Base-by-base conservation (phyloP, 2,888 invertebrate genomes). In the Byasa hedistus region DNA sequence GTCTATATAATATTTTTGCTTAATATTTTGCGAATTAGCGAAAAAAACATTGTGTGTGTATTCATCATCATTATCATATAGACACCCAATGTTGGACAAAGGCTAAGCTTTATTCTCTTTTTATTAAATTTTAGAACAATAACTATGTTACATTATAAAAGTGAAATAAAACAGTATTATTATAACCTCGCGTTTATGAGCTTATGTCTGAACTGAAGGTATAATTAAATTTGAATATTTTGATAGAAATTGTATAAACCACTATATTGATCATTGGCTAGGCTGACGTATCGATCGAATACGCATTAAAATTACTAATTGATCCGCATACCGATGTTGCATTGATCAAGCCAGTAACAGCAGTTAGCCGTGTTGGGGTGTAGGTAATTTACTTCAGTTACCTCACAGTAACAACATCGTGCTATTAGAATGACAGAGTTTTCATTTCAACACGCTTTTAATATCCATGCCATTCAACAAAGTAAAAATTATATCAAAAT, bases 231-330 rank as follows among this genome's bases (percentile, higher is more conserved):
- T 48, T 48, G n/a, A n/a, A 48, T 48, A 48, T 48, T n/a, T n/a
- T 48, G 19, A 48, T 48, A 48, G 48, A 48, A 48, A 48, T 48
- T 48, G 48, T n/a, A n/a, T 48, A 48, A 19, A 48, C 7, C 48
- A 48, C 19, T 5, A 5, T 3, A n/a, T 48, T 48, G 48, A 48
- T 48, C 12, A 48, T 7, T 48, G 48, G 51, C 51, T 32, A 19
- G 48, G 23, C 32, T 57, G 27, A 65, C 44, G 54, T 54, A 58
- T 44, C 21, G 57, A 58, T n/a, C 17, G 44, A 52, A 58, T 39
- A 58, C 22, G 57, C 61, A 52, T 66, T 51, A 39, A 56, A 61
- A 44, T 52, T 22, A 58, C 48, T 66, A 66, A 66, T 63, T 63
- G 63, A 48, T 59, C 66, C 36, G 48, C 59, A 63, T 63, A 66